A percentile compares a stretch with the other conserved stretches of the same genome.
phyloP scores from a whole-genome alignment of 2,888 invertebrate species.

The Agonopterix alstromeriana region DNA sequence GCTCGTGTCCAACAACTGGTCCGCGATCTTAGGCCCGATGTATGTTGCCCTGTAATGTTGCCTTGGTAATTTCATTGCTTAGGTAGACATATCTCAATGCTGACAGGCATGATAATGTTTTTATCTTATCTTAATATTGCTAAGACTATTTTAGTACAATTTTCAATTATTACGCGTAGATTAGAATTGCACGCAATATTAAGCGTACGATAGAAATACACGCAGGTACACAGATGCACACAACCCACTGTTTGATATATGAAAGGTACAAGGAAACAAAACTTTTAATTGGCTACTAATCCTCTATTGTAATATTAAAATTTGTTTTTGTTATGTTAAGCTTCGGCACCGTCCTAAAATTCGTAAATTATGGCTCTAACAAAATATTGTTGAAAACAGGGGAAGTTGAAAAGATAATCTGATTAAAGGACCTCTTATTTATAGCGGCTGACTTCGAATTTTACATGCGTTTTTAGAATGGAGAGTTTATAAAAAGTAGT shows the following conservation, averaged over 20 bases:
- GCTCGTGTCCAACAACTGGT: not conserved
- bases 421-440: not conserved
- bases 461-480: no score
- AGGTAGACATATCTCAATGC: not conserved
- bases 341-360: not conserved
- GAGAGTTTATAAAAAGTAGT: no score
- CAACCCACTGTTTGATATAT: conserved; percentile 44
- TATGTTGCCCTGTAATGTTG: not conserved
- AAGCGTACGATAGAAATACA: not conserved
- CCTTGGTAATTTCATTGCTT: not conserved
- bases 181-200: no score
- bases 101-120: not conserved
- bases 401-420: conserved; percentile 1
- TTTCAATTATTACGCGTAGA: not conserved
- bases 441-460: no score
- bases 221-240: conserved; percentile 51
- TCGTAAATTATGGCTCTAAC: not conserved
- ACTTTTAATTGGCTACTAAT: conserved; percentile 69
- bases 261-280: conserved; percentile 57
- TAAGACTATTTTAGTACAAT: not conserved
- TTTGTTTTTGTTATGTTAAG: conserved; percentile 2
- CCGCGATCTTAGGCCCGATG: no score
- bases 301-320: conserved; percentile 37
- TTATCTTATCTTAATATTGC: not conserved
- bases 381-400: not conserved